These are phyloP conservation scores for Acanthococcus lagerstroemiae DNA, from an alignment of 2,888 invertebrate species.

Conservation along the genomic window DNA sequence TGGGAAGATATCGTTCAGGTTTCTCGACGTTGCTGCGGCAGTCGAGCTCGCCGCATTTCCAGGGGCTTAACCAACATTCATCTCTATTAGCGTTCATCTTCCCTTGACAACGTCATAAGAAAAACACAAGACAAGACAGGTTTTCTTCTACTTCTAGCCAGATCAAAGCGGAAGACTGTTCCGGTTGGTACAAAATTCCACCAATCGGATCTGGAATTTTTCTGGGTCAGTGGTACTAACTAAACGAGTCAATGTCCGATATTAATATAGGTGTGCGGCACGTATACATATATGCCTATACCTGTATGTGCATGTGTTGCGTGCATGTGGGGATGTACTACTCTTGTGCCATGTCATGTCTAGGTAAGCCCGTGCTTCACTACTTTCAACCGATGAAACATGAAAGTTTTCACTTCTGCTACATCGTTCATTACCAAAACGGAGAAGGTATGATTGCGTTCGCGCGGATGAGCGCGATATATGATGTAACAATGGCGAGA, in stretches of 20 bases:
- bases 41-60: conserved; percentile 22
- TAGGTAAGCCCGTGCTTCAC: conserved; percentile 7
- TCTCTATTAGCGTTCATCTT: conserved; percentile 20
- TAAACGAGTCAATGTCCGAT: conserved; percentile 29
- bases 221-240: conserved; percentile 29
- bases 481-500: no score
- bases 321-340: background rate
- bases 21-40: conserved; percentile 18
- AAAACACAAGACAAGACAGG: conserved; percentile 19
- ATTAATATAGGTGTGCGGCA: conserved; percentile 20
- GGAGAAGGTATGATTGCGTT: no score
- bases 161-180: conserved; percentile 29
- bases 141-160: conserved; percentile 17
- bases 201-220: conserved; percentile 23
- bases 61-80: conserved; percentile 26
- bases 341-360: conserved; percentile 8
- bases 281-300: conserved; percentile 10
- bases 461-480: no score
- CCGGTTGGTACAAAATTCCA: conserved; percentile 27
- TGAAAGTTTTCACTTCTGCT: background rate
- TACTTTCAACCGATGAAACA: conserved; percentile 16
- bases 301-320: conserved; percentile 1
- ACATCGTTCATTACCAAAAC: no score
- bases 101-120: conserved; percentile 12
- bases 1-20: conserved; percentile 26